Percentiles rank a stretch among this genome's conserved stretches.
Evolutionary conservation across 23 tunicate genomes (phyloP).

Genomic region (Halocynthia roretzi): DNA sequence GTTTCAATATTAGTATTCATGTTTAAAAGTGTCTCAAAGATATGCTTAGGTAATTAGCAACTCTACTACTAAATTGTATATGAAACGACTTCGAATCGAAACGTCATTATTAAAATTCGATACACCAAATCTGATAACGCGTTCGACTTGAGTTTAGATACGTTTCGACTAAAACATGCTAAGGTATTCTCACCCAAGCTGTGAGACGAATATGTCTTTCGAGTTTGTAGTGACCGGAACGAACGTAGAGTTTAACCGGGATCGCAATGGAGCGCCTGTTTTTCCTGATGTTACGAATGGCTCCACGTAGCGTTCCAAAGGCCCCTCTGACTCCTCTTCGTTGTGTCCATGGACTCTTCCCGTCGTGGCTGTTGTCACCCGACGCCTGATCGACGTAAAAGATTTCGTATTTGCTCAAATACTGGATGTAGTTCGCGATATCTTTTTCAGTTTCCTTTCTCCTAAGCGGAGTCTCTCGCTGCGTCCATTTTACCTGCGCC

Average conservation of each 20-base stretch:
- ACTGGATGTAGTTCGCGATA: not conserved
- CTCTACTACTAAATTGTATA: no score
- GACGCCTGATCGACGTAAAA: constrained; percentile 26
- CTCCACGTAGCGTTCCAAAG: constrained; percentile 27
- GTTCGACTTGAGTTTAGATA: not conserved
- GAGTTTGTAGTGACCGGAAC: constrained; percentile 18
- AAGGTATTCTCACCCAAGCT: not conserved
- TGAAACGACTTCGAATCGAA: no score
- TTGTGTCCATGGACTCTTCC: constrained; percentile 1
- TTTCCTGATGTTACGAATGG: constrained; percentile 11
- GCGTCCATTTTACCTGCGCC: no score
- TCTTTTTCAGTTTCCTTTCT: not conserved
- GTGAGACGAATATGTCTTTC: constrained; percentile 3
- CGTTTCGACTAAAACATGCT: not conserved
- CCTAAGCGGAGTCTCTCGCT: not conserved
- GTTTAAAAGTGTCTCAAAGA: no score
- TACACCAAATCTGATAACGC: no score
- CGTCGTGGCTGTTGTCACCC: constrained; percentile 28
- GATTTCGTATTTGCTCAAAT: constrained; percentile 6
- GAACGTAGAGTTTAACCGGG: constrained; percentile 22
- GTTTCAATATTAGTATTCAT: no score
- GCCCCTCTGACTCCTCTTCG: constrained; percentile 13
- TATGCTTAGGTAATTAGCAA: no score
- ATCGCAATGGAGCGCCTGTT: not conserved
- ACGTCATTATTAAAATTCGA: no score